Evolutionary conservation across 2,888 invertebrate species (phyloP).

Genomic region (Acanthoscelides obtectus): DNA sequence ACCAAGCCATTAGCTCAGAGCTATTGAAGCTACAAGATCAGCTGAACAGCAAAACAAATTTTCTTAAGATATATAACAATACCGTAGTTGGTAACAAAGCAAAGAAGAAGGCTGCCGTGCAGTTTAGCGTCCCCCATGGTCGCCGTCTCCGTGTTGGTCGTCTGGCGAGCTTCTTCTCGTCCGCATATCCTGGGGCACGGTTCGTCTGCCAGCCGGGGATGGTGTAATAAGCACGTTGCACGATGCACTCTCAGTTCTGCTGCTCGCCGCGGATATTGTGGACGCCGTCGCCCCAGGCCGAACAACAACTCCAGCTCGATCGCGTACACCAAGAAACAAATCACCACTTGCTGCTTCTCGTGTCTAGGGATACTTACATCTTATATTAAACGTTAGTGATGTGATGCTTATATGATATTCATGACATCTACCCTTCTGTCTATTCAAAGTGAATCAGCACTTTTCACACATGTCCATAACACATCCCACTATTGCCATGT

Average conservation of each 20-base stretch:
- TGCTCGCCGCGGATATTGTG: not conserved
- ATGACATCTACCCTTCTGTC: not conserved
- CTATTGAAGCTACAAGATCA: too few relatives aligned
- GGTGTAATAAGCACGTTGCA: conserved; percentile 11
- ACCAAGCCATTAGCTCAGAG: too few relatives aligned
- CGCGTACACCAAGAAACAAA: not conserved
- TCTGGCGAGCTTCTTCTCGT: not conserved
- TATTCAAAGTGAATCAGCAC: not conserved
- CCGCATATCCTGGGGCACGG: conserved; percentile 30
- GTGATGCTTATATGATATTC: not conserved
- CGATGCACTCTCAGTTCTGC: not conserved
- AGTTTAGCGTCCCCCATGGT: not conserved
- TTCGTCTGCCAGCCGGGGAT: conserved; percentile 26
- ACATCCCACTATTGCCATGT: too few relatives aligned
- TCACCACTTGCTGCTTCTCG: not conserved
- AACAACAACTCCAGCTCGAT: not conserved
- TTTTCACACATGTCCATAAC: not conserved
- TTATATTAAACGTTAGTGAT: not conserved
- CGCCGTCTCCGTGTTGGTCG: not conserved
- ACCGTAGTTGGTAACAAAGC: not conserved
- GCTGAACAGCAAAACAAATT: too few relatives aligned
- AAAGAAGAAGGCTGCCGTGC: not conserved
- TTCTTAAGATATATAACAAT: too few relatives aligned
- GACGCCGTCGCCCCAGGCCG: not conserved
- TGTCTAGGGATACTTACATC: not conserved